Evolutionary conservation across 2,888 invertebrate genomes (phyloP).

Genomic region (Meliscaeva auricollis): DNA sequence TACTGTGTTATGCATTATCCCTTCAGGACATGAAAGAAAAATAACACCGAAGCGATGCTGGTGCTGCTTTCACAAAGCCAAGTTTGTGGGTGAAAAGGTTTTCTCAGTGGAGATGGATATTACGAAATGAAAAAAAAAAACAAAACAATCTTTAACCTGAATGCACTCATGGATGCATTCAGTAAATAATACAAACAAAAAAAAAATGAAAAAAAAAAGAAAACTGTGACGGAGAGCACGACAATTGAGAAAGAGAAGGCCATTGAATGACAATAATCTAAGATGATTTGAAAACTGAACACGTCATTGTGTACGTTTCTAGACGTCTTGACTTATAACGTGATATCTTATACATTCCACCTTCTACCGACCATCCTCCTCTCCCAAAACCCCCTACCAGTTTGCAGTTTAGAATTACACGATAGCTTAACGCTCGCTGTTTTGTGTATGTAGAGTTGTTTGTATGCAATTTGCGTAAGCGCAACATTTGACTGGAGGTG

Average conservation of each 20-base stretch:
- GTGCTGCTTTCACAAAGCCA: constrained; percentile 11
- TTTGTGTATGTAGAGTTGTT: constrained; percentile 7
- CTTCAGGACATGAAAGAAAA: constrained; percentile 65
- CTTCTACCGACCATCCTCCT: background rate
- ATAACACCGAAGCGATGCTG: constrained; percentile 46
- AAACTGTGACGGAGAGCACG: constrained; percentile 35
- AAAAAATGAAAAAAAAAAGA: background rate
- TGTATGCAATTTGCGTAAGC: constrained; percentile 70
- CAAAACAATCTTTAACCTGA: constrained; percentile 50
- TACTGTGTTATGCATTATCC: constrained; percentile 72
- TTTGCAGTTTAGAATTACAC: constrained; percentile 43
- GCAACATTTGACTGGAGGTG: constrained; percentile 64
- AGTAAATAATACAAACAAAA: constrained; percentile 13
- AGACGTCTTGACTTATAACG: constrained; percentile 12
- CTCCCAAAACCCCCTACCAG: too few relatives aligned
- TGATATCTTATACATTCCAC: constrained; percentile 45
- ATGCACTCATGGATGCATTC: constrained; percentile 58
- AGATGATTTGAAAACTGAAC: constrained; percentile 46
- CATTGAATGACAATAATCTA: constrained; percentile 46
- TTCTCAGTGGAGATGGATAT: background rate
- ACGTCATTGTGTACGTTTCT: background rate
- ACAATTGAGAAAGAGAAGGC: constrained; percentile 35
- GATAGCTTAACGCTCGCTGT: background rate
- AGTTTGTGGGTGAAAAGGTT: constrained; percentile 6
- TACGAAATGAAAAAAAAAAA: constrained; percentile 21